A percentile compares a stretch with the other conserved stretches of the same genome.
phyloP scores from a whole-genome alignment of 2,113 vertebrate genomes.

The Thunnus thynnus region DNA sequence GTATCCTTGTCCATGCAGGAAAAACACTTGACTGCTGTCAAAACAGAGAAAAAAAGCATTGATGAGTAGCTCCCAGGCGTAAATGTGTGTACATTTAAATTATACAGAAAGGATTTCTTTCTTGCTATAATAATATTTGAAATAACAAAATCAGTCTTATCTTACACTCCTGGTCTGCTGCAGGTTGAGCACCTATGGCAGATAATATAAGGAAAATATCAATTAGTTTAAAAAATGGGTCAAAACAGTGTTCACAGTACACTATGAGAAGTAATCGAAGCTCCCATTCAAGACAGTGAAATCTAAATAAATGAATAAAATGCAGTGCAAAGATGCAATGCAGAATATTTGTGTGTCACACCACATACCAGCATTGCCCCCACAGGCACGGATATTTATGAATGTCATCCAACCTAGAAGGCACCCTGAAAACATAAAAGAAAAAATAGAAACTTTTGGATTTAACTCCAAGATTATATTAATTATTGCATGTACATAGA shows the following conservation, averaged over 20 bases:
- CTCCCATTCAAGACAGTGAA: background rate
- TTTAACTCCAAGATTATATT: background rate
- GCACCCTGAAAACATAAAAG: background rate
- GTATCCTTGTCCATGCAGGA: slow-evolving; percentile 23
- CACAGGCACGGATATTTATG: fast-evolving
- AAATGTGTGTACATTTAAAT: background rate
- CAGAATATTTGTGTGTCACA: background rate
- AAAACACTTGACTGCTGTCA: background rate
- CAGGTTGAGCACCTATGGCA: background rate
- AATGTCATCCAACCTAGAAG: background rate
- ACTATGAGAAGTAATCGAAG: background rate
- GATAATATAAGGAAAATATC: background rate
- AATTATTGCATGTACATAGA: background rate
- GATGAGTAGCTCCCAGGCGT: background rate
- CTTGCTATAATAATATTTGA: too few species aligned
- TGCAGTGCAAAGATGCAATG: too few species aligned
- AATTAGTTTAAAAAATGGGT: background rate
- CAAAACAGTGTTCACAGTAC: background rate
- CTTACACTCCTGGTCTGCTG: background rate
- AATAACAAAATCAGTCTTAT: too few species aligned
- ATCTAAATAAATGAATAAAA: background rate
- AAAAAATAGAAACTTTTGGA: background rate
- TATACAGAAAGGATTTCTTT: background rate
- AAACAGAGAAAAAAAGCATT: background rate
- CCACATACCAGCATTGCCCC: background rate